phyloP scores from a whole-genome alignment of 2,888 invertebrate genomes.

The Microdon myrmicae region DNA sequence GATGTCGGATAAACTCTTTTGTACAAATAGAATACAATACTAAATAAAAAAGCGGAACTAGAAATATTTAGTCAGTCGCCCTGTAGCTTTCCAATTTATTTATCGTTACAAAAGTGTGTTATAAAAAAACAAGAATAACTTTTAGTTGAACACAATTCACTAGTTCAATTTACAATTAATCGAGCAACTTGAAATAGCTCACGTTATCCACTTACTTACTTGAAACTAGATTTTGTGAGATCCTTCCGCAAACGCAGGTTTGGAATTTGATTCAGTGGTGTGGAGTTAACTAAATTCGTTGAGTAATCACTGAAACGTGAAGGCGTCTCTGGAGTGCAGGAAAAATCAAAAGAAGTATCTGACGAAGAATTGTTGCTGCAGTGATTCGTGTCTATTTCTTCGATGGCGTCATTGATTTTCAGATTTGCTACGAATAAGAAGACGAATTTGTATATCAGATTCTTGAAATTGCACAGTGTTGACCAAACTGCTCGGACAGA shows the following conservation, averaged over 20 bases:
- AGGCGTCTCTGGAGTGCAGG: constrained; percentile 57
- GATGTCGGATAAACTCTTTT: too few species aligned
- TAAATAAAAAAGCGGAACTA: too few species aligned
- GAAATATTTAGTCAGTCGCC: too few species aligned
- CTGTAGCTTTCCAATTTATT: too few species aligned
- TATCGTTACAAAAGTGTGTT: too few species aligned
- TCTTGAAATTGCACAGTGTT: constrained; percentile 64
- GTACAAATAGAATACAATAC: too few species aligned
- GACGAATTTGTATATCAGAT: constrained; percentile 57
- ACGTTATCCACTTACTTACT: too few species aligned
- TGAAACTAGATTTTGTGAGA: constrained; percentile 57
- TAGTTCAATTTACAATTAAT: too few species aligned
- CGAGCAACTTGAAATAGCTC: too few species aligned
- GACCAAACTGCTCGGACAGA: constrained; percentile 61
- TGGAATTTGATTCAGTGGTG: constrained; percentile 62
- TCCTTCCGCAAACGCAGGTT: constrained; percentile 59
- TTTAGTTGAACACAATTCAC: too few species aligned
- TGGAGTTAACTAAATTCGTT: constrained; percentile 62
- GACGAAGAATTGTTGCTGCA: constrained; percentile 52
- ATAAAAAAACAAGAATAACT: too few species aligned
- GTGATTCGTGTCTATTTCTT: constrained; percentile 45
- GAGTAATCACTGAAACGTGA: constrained; percentile 47
- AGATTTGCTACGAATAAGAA: constrained; percentile 58
- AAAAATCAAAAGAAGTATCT: constrained; percentile 57
- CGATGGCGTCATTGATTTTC: constrained; percentile 55